Conservation (phyloP, 2,113 vertebrate genomes). For the Eulemur rufifrons region DNA sequence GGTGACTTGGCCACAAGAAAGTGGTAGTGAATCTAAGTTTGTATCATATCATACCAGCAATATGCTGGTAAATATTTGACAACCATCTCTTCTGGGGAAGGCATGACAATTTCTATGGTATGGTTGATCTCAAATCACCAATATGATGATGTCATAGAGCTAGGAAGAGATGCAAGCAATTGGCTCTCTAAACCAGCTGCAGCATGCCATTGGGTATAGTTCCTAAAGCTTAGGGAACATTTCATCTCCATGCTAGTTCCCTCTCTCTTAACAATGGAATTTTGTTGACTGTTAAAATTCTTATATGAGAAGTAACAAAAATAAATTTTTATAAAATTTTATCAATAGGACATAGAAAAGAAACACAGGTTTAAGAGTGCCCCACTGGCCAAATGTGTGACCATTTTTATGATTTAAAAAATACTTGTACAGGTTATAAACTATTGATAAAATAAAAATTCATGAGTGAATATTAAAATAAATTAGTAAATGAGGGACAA, state of each 20-base stretch:
- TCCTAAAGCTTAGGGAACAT: neutral
- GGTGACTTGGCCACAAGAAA: neutral
- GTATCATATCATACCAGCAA: neutral
- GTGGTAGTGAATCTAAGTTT: neutral
- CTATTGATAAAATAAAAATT: neutral
- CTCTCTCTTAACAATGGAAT: neutral
- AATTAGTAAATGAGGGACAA: neutral
- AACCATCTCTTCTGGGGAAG: neutral
- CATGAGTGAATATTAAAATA: neutral
- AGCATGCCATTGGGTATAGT: neutral
- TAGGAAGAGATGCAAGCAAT: neutral
- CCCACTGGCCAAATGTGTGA: neutral
- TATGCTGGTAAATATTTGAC: neutral
- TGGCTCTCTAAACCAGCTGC: neutral
- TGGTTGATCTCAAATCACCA: neutral
- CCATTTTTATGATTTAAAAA: neutral
- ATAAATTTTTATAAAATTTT: neutral
- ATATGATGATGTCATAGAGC: neutral
- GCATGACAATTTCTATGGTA: neutral
- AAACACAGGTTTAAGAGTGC: neutral
- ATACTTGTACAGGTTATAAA: neutral
- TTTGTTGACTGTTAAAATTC: neutral
- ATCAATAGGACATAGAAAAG: neutral
- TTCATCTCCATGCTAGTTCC: neutral
- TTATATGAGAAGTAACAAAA: neutral